phyloP scores from a whole-genome alignment of 2,888 invertebrate species.

The Pristionchus maxplancki region DNA sequence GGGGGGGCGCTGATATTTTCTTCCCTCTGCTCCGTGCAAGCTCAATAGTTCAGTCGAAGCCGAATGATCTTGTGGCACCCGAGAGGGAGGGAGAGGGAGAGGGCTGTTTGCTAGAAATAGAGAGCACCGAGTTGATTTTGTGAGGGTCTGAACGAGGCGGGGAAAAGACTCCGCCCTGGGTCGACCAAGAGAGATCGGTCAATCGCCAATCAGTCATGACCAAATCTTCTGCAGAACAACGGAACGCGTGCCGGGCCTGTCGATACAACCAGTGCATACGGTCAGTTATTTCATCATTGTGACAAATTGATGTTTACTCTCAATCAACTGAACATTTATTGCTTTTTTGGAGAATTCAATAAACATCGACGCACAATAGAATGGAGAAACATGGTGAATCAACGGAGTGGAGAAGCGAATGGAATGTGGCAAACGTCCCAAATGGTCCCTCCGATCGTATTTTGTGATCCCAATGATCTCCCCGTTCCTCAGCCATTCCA shows the following conservation, averaged over 20 bases:
- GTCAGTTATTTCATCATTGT: neutral
- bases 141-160: neutral
- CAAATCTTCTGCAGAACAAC: conserved; percentile 59
- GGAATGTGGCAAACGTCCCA: too few species aligned
- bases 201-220: neutral
- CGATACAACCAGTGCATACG: conserved; percentile 58
- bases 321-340: too few species aligned
- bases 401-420: too few species aligned
- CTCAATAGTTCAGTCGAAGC: neutral
- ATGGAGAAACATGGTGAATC: too few species aligned
- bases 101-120: neutral
- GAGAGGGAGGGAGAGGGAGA: too few species aligned
- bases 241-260: conserved; percentile 66
- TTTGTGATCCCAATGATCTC: neutral
- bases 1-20: too few species aligned
- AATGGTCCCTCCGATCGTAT: too few species aligned
- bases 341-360: too few species aligned
- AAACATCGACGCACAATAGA: too few species aligned
- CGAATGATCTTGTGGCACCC: neutral
- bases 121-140: neutral
- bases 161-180: neutral
- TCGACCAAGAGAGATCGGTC: neutral
- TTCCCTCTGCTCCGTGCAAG: neutral
- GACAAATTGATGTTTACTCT: neutral
- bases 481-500: neutral